phyloP scores from a whole-genome alignment of 2,888 invertebrate species.

The Lasioglossum zephyrum region DNA sequence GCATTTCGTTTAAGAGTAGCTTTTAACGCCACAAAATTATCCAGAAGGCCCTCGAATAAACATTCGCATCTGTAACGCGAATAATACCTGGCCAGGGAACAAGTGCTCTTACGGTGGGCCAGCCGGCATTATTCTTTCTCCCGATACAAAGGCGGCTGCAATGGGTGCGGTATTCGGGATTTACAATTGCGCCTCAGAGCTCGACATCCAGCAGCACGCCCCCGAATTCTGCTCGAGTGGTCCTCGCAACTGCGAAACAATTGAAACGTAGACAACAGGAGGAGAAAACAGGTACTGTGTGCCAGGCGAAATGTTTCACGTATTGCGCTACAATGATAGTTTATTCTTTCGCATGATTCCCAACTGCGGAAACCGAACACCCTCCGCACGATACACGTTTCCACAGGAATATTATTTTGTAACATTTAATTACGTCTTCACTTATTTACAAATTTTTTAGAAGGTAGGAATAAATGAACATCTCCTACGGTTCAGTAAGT shows the following conservation, averaged over 20 bases:
- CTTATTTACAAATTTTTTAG: too few species aligned
- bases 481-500: too few species aligned
- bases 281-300: not conserved
- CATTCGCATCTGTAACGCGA: constrained; percentile 16
- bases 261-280: constrained; percentile 8
- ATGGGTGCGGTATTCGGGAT: constrained; percentile 17
- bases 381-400: too few species aligned
- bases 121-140: constrained; percentile 55
- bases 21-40: not conserved
- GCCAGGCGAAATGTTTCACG: not conserved
- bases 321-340: not conserved
- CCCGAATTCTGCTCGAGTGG: constrained; percentile 34
- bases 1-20: not conserved
- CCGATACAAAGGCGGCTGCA: constrained; percentile 45
- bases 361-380: not conserved
- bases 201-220: constrained; percentile 11
- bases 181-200: constrained; percentile 26
- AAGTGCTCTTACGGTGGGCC: constrained; percentile 46
- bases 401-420: too few species aligned
- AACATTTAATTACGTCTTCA: too few species aligned
- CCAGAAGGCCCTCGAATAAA: not conserved
- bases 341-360: not conserved
- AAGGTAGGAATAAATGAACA: too few species aligned
- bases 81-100: constrained; percentile 37
- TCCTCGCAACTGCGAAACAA: constrained; percentile 6